Percentiles rank a stretch among this genome's conserved stretches.
Conservation (phyloP, 2,797 vertebrate species). For the Helarctos malayanus region DNA sequence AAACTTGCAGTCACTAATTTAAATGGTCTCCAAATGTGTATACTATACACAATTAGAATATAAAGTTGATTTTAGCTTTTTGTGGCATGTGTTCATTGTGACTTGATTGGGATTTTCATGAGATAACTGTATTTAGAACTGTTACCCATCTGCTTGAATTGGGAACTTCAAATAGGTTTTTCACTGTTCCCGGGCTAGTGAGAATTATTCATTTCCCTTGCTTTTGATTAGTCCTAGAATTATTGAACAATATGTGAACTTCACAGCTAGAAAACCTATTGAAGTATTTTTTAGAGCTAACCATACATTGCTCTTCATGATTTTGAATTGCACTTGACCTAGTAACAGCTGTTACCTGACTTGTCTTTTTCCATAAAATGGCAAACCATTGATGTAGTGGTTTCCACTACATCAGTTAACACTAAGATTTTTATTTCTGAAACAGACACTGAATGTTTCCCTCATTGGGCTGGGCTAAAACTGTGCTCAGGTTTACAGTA, state of each 20-base stretch:
- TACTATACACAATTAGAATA: not conserved
- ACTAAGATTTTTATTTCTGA: conserved; percentile 52
- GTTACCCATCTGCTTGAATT: conserved; percentile 49
- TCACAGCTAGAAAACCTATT: not conserved
- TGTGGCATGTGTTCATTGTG: conserved; percentile 55
- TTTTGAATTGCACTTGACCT: conserved; percentile 47
- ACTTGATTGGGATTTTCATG: conserved; percentile 69
- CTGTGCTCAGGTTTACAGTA: not conserved
- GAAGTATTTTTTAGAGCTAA: conserved; percentile 47
- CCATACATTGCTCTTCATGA: not conserved
- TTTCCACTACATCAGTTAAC: conserved; percentile 26
- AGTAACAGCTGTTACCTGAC: not conserved
- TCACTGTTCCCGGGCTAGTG: not conserved
- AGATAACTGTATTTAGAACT: conserved; percentile 26
- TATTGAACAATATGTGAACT: not conserved
- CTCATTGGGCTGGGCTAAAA: not conserved
- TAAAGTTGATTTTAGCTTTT: conserved; percentile 63
- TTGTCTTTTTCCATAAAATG: conserved; percentile 49
- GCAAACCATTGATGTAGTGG: not conserved
- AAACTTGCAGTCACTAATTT: not conserved
- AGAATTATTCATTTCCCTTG: not conserved
- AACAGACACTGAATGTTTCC: conserved; percentile 19
- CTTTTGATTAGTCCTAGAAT: conserved; percentile 44
- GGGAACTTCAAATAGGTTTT: conserved; percentile 45
- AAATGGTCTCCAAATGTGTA: not conserved